Evolutionary conservation across 2,113 vertebrate species (phyloP), one percentile per base, ranked within the genome.

Genomic region (Collichthys lucidus): DNA sequence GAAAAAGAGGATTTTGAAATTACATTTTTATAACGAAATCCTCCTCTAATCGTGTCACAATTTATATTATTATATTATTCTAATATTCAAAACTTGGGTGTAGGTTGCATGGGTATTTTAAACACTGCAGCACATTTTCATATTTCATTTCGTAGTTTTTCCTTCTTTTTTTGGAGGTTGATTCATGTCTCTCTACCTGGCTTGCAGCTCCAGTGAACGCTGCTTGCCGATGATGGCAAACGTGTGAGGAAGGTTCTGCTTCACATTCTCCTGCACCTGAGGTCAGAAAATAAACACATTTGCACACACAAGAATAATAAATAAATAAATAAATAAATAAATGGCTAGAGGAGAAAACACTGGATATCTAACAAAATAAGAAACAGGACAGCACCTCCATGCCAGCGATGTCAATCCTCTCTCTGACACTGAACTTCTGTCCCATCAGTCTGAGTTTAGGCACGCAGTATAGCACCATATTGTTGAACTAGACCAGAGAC

Each of bases 381-480:
- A 56, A 70, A 35, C 35, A 59, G n/a, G 31, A 60, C 14, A n/a
- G 44, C 84, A 99, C 98, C 98, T 98, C 97, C 91, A 99, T 95
- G 88, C 95, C 97, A 2, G 97, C 96, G 52, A 99, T 97, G 93
- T 99, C 97, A 67, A 99, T 98, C 93, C 96, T 96, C 91, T 98
- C 97, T 71, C 98, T 94, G 81, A 99, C 97, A 1, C 98, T 99
- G 94, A 99, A 99, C 93, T 99, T 99, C 94, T 99, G 98, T 59
- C 98, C 98, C 78, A 98, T 98, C 76, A 99, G 95, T 79, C 98
- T 91, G 77, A 99, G 94, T 85, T 98, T 99, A 74, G 98, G 98
- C 85, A 99, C 97, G 47, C 98, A 99, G 94, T 99, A 99, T 24
- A 99, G 96, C 86, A 99, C 89, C 97, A 98, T 98, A 85, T 97